phyloP scores from a whole-genome alignment of 2,113 vertebrate genomes.

The Gymnorhina tibicen region DNA sequence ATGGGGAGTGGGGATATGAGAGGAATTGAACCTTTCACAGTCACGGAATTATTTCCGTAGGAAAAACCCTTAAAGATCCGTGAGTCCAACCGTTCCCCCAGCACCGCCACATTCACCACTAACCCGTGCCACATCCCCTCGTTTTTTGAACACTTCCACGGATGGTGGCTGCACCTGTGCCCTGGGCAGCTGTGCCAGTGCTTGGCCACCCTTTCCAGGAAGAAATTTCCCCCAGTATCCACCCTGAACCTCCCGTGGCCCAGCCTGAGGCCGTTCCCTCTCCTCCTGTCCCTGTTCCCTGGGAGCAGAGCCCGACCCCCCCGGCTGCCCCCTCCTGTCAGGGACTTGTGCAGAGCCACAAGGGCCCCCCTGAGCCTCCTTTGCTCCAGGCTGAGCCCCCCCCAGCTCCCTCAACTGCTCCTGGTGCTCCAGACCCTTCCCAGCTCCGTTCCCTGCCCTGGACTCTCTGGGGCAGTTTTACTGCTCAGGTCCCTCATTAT shows the following conservation, averaged over 20 bases:
- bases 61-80: background rate
- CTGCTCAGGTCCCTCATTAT: fast-evolving
- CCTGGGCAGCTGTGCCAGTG: background rate
- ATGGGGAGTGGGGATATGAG: background rate
- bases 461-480: too few relatives aligned
- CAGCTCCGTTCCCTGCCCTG: fast-evolving
- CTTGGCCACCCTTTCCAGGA: too few relatives aligned
- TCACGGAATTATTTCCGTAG: background rate
- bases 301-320: background rate
- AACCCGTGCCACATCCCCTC: background rate
- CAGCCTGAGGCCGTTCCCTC: background rate
- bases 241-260: fast-evolving
- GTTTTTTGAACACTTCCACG: background rate
- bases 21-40: background rate
- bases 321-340: background rate
- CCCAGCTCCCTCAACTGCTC: fast-evolving
- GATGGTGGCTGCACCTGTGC: background rate
- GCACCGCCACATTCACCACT: background rate
- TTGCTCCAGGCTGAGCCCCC: background rate
- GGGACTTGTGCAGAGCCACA: background rate
- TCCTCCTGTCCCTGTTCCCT: background rate
- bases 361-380: background rate
- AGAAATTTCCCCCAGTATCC: background rate
- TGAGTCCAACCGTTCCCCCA: background rate
- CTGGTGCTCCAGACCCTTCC: background rate